phyloP scores from a whole-genome alignment of 2,888 invertebrate genomes.

The Caenorhabditis sulstoni region DNA sequence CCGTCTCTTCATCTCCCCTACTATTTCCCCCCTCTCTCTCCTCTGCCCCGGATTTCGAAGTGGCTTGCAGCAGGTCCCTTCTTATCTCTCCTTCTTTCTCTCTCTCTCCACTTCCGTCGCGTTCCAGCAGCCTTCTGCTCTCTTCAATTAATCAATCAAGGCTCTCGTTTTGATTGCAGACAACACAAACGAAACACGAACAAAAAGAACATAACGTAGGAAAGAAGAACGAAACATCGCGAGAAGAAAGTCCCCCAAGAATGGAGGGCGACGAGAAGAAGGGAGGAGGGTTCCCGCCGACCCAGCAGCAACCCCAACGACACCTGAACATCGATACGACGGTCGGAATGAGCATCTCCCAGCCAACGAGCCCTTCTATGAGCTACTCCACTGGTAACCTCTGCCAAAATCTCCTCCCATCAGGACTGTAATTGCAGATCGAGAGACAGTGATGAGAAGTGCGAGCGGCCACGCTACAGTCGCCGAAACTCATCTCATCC shows the following conservation, averaged over 20 bases:
- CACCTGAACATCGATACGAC: conserved; percentile 56
- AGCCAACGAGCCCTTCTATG: conserved; percentile 58
- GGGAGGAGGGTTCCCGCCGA: conserved; percentile 35
- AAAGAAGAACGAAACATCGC: conserved; percentile 19
- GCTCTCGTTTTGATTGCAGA: neutral
- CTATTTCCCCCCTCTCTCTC: conserved; percentile 3
- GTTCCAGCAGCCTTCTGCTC: neutral
- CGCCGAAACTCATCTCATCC: conserved; percentile 69
- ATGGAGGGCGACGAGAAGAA: conserved; percentile 58
- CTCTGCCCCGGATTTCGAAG: neutral
- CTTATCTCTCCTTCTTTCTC: conserved; percentile 3
- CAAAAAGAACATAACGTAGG: conserved; percentile 11
- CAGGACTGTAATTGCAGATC: conserved; percentile 63
- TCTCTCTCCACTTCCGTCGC: conserved; percentile 5
- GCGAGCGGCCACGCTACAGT: conserved; percentile 68
- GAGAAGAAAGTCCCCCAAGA: conserved; percentile 27
- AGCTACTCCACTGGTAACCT: conserved; percentile 55
- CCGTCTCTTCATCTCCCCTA: conserved; percentile 14
- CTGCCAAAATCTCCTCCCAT: neutral
- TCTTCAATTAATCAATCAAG: conserved; percentile 16
- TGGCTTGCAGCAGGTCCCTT: neutral
- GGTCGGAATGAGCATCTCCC: conserved; percentile 50
- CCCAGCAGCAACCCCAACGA: conserved; percentile 31
- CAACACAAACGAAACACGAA: conserved; percentile 17
- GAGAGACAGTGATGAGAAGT: conserved; percentile 71